Evolutionary conservation across 2,113 vertebrate genomes (phyloP), one percentile per base, ranked within the genome.

Genomic region (Mus spicilegus): DNA sequence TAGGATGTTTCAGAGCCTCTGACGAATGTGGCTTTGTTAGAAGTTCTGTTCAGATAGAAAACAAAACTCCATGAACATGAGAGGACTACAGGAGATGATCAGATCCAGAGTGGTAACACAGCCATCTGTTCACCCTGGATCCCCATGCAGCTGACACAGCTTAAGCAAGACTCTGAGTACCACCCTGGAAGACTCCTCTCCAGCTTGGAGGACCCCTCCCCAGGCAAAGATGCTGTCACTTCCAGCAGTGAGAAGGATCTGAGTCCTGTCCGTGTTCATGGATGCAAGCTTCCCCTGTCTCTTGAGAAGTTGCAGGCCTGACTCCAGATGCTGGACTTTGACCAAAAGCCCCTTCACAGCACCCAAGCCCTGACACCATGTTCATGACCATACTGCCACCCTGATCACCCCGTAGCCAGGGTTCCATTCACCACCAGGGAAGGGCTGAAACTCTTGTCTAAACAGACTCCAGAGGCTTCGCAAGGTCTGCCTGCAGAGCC

Each of bases 51-150:
- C 30, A 69, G 42, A 56, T 2, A 0, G 28, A 80, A 58, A 67
- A 58, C 46, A 78, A 81, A 80, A 24, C 0, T 49, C 28, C 13
- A 9, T 5, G 6, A 33, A 19, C 20, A 22, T 0, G 42, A 51
- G 0, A 1, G 5, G 5, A 28, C 24, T 3, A 2, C 5, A 0
- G 28, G 19, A 36, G 69, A 39, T 4, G 0, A 20, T 19, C 10
- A 0, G 19, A 6, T 3, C 12, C 3, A 13, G 39, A 13, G 46
- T 3, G 1, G 5, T 0, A 0, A 17, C 2, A 14, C 10, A 13
- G 22, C 22, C 5, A 0, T 4, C 7, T 0, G 4, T 58, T 16
- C 69, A 7, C 6, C 5, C 4, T 4, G 30, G 33, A 39, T 10
- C 22, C 72, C 75, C 4, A 0, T 5, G 4, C 6, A 0, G 13